phyloP scores from a whole-genome alignment of 2,888 invertebrate species.

The Lymantria monacha region DNA sequence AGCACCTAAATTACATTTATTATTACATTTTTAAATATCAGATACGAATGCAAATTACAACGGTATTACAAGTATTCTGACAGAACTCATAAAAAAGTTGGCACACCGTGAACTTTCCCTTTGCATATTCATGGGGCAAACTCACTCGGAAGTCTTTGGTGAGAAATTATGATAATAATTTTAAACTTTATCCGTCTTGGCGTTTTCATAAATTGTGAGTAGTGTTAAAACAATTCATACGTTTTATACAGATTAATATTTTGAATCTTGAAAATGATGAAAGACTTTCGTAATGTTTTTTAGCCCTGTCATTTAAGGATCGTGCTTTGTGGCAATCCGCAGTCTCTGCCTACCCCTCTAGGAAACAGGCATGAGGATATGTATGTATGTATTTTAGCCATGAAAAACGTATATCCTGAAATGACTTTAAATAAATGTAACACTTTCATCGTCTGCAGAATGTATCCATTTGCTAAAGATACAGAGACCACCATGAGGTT shows the following conservation, averaged over 20 bases:
- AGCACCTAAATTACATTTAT: constrained; percentile 28
- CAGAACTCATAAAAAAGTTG: constrained; percentile 71
- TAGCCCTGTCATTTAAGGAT: too few relatives aligned
- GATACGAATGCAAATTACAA: constrained; percentile 65
- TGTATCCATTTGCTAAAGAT: too few relatives aligned
- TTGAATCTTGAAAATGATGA: background rate
- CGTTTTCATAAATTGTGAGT: constrained; percentile 62
- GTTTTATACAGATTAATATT: background rate
- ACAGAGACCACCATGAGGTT: too few relatives aligned
- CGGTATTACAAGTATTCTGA: constrained; percentile 65
- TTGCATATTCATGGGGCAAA: constrained; percentile 76
- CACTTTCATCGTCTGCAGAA: too few relatives aligned
- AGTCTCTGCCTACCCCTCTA: too few relatives aligned
- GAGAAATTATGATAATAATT: constrained; percentile 79
- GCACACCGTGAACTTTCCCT: constrained; percentile 67
- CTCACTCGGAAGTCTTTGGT: constrained; percentile 77
- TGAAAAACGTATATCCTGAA: too few relatives aligned
- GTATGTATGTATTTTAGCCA: too few relatives aligned
- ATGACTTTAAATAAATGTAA: too few relatives aligned
- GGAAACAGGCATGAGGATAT: too few relatives aligned
- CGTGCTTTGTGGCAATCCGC: too few relatives aligned
- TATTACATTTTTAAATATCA: constrained; percentile 28
- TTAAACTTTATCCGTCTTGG: constrained; percentile 73
- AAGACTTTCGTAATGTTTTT: too few relatives aligned
- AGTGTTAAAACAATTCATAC: constrained; percentile 36